phyloP scores from a whole-genome alignment of 2,888 invertebrate genomes.

The Cheilosia vulpina region DNA sequence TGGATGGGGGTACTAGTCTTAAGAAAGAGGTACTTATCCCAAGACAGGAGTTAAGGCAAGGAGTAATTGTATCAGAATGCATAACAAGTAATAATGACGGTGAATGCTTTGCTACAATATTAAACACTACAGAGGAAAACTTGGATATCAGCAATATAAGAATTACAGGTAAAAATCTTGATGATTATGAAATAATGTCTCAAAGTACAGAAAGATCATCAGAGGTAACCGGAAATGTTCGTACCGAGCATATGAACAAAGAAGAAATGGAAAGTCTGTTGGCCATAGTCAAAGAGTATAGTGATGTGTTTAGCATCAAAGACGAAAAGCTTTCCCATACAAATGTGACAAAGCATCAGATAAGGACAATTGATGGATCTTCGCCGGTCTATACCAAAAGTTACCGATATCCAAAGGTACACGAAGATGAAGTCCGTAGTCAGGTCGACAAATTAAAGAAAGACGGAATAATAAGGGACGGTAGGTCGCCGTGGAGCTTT shows the following conservation, averaged over 20 bases:
- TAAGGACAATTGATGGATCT: conserved; percentile 8
- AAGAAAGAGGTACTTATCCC: conserved; percentile 1
- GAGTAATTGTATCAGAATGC: conserved; percentile 16
- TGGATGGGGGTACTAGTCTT: not conserved
- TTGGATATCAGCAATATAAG: conserved; percentile 1
- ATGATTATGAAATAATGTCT: not conserved
- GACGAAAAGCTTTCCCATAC: conserved; percentile 29
- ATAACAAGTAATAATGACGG: conserved; percentile 21
- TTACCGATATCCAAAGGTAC: conserved; percentile 4
- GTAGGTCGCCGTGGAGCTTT: conserved; percentile 21
- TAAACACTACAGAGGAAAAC: conserved; percentile 14
- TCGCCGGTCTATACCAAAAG: conserved; percentile 9
- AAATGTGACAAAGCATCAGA: conserved; percentile 9
- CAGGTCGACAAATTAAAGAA: conserved; percentile 5
- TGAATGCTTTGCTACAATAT: conserved; percentile 8
- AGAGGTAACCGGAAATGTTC: conserved; percentile 13
- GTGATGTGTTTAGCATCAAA: conserved; percentile 24
- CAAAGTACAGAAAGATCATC: not conserved
- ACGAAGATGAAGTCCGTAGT: not conserved
- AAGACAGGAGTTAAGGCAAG: conserved; percentile 5
- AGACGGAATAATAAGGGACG: conserved; percentile 2
- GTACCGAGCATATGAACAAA: conserved; percentile 14
- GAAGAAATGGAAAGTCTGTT: conserved; percentile 13
- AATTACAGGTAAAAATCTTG: conserved; percentile 12
- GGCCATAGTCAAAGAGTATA: conserved; percentile 10